A percentile compares a stretch with the other conserved stretches of the same genome.
These are phyloP conservation scores for Stomorhina lunata DNA, from an alignment of 2,888 invertebrate species.

Conservation along the genomic window DNA sequence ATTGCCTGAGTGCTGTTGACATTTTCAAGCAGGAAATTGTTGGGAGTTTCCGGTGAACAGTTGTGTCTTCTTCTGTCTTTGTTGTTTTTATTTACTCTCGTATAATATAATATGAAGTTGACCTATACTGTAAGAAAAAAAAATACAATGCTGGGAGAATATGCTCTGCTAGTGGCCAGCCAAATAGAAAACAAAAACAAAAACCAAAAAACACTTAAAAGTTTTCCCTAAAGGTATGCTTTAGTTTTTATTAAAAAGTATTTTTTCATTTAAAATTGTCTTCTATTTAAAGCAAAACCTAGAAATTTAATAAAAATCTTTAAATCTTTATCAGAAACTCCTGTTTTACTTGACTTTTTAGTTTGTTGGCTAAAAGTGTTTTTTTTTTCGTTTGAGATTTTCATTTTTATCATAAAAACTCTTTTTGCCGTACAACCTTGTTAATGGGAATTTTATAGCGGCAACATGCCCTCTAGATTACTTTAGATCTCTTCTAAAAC, in stretches of 20 bases:
- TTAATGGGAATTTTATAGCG: constrained; percentile 76
- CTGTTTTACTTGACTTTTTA: constrained; percentile 33
- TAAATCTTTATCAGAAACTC: neutral
- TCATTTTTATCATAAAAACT: constrained; percentile 59
- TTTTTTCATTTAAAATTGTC: neutral
- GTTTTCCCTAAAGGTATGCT: constrained; percentile 61
- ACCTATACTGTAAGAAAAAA: neutral
- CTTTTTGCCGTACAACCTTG: constrained; percentile 70
- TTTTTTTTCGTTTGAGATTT: constrained; percentile 34
- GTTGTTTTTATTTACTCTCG: constrained; percentile 30
- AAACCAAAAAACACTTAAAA: constrained; percentile 57
- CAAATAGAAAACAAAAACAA: constrained; percentile 10
- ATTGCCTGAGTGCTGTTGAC: constrained; percentile 79
- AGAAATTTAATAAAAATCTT: constrained; percentile 36
- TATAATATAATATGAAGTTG: constrained; percentile 18
- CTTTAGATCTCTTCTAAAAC: constrained; percentile 56
- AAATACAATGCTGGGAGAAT: constrained; percentile 10
- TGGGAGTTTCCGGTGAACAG: constrained; percentile 60
- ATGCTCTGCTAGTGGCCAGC: neutral
- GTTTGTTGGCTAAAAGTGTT: constrained; percentile 21
- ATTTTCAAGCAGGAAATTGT: constrained; percentile 71
- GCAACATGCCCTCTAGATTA: constrained; percentile 68
- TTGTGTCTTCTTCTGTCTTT: constrained; percentile 30
- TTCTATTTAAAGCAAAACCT: constrained; percentile 32
- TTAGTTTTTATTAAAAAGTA: neutral